Evolutionary conservation across 2,888 invertebrate genomes (phyloP), one percentile per base, ranked within the genome.

Genomic region (Heliconius erato): DNA sequence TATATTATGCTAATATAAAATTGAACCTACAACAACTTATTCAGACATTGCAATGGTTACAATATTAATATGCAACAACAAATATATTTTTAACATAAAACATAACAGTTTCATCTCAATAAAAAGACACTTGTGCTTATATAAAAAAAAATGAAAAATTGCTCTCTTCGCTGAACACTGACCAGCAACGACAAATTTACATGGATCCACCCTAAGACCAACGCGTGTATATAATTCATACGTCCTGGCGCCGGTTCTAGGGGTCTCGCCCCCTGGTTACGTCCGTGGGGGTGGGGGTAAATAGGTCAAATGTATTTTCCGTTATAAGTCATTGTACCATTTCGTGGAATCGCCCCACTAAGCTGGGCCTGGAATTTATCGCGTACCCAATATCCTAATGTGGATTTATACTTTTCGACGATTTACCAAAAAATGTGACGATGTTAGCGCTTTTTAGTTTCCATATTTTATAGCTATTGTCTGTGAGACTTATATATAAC

Each of bases 221-320:
- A 76, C 67, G 54, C 59, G 54, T 77, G 68, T 67, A 79, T 82
- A 83, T 59, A 79, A 76, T 82, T 74, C 54, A 78, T 79, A 78
- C 63, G 74, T 72, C 71, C 82, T 74, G 84, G 81, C 79, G 76
- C 63, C 68, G 74, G 79, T 65, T 79, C 82, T 19, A 72, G 82
- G 74, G 84, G 79, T 84, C 85, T 83, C 72, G 65, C 65, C 79
- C 79, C 74, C 85, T 86, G 87, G 87, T 84, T 81, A 83, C 79
- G 84, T 82, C 84, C 86, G 85, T 85, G 88, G 76, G 87, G 86
- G 86, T 85, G 88, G 88, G 87, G 87, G 89, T 91, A 91, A 92
- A 91, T 93, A 92, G 92, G 92, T 92, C 91, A 92, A 91, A 93
- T 92, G 92, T 94, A 93, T 94, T 94, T 92, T 90, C 92, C 89